Evolutionary conservation across 2,113 vertebrate genomes (phyloP).

Genomic region (Psilopogon haemacephalus): DNA sequence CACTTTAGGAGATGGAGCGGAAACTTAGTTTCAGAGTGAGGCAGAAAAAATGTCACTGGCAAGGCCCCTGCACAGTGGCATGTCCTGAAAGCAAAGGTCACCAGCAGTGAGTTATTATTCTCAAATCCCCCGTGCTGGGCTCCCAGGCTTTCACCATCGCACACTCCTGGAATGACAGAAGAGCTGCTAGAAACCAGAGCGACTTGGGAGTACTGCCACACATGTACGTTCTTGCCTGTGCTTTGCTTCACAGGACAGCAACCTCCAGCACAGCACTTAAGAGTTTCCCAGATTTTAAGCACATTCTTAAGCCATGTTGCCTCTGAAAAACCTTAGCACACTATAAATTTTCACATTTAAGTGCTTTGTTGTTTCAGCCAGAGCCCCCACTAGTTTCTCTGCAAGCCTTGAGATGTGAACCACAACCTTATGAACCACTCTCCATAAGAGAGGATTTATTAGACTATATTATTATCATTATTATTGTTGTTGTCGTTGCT

Average conservation of each 20-base stretch:
- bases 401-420: not conserved
- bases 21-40: not conserved
- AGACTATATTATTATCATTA: not conserved
- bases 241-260: not conserved
- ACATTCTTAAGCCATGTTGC: not conserved
- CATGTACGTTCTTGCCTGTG: rapidly evolving
- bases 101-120: not conserved
- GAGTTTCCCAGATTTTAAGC: not conserved
- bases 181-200: not conserved
- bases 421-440: not conserved
- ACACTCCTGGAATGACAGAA: not conserved
- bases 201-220: rapidly evolving
- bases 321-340: not conserved
- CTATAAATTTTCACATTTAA: not conserved
- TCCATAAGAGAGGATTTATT: not conserved
- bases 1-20: not conserved
- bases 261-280: not conserved
- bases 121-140: not conserved
- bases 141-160: not conserved
- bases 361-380: not conserved
- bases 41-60: not conserved
- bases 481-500: not conserved
- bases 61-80: not conserved
- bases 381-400: not conserved
- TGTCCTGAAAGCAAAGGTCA: conserved; percentile 28